These are phyloP conservation scores for Poecilia picta DNA, from an alignment of 2,797 vertebrate species.

Conservation along the genomic window DNA sequence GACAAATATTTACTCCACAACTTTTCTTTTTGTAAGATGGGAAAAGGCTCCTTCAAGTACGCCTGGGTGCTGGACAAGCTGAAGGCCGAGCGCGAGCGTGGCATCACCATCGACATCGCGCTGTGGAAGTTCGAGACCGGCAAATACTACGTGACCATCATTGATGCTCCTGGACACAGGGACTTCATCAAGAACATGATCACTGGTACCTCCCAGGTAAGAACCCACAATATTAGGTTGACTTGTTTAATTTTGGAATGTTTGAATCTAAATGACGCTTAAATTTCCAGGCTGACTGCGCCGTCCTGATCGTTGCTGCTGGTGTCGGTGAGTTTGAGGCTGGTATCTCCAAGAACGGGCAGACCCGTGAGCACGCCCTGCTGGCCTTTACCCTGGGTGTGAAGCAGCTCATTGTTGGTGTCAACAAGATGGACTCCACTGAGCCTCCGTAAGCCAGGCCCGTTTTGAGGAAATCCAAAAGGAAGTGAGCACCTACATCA, in stretches of 20 bases:
- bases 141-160: conserved; percentile 85
- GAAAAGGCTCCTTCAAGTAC: conserved; percentile 87
- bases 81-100: conserved; percentile 85
- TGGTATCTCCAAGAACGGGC: conserved; percentile 86
- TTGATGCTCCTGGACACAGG: conserved; percentile 84
- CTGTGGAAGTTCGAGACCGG: conserved; percentile 86
- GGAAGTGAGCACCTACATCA: conserved; percentile 86
- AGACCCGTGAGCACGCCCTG: conserved; percentile 86
- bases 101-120: conserved; percentile 86
- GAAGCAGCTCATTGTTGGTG: conserved; percentile 67
- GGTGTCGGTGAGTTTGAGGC: conserved; percentile 86
- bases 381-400: conserved; percentile 61
- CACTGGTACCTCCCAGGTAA: conserved; percentile 87
- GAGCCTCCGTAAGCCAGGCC: conserved; percentile 83
- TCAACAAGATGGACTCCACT: conserved; percentile 88
- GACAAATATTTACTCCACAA: not conserved
- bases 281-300: conserved; percentile 80
- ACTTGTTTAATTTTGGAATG: not conserved
- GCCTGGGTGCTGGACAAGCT: conserved; percentile 87
- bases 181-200: conserved; percentile 91
- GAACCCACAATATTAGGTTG: fast-evolving
- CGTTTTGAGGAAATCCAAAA: conserved; percentile 85
- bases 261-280: fast-evolving
- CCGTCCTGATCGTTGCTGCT: conserved; percentile 84
- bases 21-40: conserved; percentile 73